Conservation (phyloP, 1,140 invertebrate species). For the Matsumurasca onukii region DNA sequence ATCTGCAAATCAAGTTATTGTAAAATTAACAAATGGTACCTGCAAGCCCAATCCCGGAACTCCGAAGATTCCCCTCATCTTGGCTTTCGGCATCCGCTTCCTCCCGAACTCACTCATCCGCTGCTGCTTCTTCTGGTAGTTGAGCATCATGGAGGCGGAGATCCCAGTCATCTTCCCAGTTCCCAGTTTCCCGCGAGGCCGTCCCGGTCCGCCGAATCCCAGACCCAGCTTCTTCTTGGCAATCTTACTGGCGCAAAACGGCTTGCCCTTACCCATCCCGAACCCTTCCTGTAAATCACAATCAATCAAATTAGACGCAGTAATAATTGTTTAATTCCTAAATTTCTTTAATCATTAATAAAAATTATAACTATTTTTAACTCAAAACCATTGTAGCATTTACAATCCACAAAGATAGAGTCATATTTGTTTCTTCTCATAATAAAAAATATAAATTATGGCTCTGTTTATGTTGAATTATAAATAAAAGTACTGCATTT, state of each 20-base stretch:
- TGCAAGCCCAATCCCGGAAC: slow-evolving; percentile 75
- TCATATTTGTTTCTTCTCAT: too few relatives aligned
- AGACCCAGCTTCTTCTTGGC: slow-evolving; percentile 72
- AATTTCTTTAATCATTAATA: too few relatives aligned
- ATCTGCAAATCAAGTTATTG: too few relatives aligned
- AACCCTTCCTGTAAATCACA: slow-evolving; percentile 22
- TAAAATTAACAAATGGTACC: slow-evolving; percentile 40
- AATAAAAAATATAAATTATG: too few relatives aligned
- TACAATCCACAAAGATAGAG: too few relatives aligned
- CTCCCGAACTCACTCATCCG: slow-evolving; percentile 69
- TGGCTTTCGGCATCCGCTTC: slow-evolving; percentile 79
- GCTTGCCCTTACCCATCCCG: slow-evolving; percentile 76
- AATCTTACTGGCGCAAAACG: slow-evolving; percentile 72
- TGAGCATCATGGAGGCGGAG: slow-evolving; percentile 55
- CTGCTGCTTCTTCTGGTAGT: slow-evolving; percentile 67
- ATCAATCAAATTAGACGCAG: background rate
- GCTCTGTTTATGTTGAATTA: too few relatives aligned
- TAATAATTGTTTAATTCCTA: too few relatives aligned
- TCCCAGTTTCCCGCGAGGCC: slow-evolving; percentile 53
- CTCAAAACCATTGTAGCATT: background rate
- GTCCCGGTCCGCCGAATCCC: slow-evolving; percentile 50
- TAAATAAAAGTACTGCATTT: too few relatives aligned
- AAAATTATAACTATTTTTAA: too few relatives aligned
- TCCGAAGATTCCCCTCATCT: slow-evolving; percentile 82
- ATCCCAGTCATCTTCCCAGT: slow-evolving; percentile 44